Evolutionary conservation across 2,113 vertebrate species (phyloP), one percentile per base, ranked within the genome.

Genomic region (Urocitellus parryii): DNA sequence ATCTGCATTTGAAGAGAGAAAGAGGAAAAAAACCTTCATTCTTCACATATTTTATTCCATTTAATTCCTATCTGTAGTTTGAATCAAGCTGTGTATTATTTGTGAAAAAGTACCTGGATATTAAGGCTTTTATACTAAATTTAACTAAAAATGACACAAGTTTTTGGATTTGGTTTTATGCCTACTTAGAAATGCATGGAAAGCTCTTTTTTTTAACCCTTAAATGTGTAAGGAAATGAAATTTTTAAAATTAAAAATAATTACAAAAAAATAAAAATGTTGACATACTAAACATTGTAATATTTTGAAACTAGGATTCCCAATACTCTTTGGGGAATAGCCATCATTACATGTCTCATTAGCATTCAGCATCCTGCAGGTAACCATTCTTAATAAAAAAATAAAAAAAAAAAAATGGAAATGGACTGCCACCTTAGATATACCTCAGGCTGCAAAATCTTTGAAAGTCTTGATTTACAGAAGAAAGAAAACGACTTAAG

Each of bases 381-480:
- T 73, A 95, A 37, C 39, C 87, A 14, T 2, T 51, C 78, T 76
- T 76, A 53, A 96, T 86, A 39, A 45, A 45, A 84, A 34, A 96
- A 98, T n/a, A 97, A 97, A 51, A 51, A 51, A 51, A 51, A 51
- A 13, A 51, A 51, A 51, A 51, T 0, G 27, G 96, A 97, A 97
- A 97, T 32, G 4, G 9, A 92, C 51, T 87, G 34, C 65, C 77
- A 37, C 20, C 73, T 87, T 67, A 70, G 4, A 42, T 0, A 0
- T 39, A 87, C 17, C 65, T 53, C 20, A n/a, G 72, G 11, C 53
- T 74, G 63, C 22, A 34, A 96, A 83, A 39, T 24, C 72, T 97
- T 95, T 87, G 22, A 78, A 97, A 93, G 34, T 90, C 76, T 81
- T 81, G 58, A 95, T 93, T 96, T 97, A 95, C 76, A 94, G 68